Evolutionary conservation across 92 coral and sea anemone genomes (phyloP), one percentile per base, ranked within the genome.

Genomic region (Phenganax subtilis): DNA sequence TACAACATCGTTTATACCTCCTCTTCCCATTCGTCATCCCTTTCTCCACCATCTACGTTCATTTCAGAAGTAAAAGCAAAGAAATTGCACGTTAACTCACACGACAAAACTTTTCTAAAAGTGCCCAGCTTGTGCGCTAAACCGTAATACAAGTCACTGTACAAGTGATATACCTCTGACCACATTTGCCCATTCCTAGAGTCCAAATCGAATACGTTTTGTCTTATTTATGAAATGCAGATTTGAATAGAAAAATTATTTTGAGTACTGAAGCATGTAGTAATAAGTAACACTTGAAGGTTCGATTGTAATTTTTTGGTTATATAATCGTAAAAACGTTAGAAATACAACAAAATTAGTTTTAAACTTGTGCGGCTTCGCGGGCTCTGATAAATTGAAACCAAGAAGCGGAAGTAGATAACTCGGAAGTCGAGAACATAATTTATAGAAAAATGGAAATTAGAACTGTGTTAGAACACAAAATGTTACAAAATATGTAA

Each of bases 1-100:
- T 37, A 0, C 47, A 57, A 7, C 16, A 44, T 80, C 9, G 9
- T 57, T 10, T 61, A 51, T 37, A 91, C 96, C 91, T 91, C 96
- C 76, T 91, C 80, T 27, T 75, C 92, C 96, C 96, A 91, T 28
- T 89, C 92, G 47, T 85, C 92, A 15, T 83, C 83, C 6, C 81
- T 65, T 77, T 86, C 91, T 58, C 28, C 81, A 30, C 81, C 52
- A 57, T 28, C 54, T 27, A 9, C 68, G 10, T 51, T 56, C 81
- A 76, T 76, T 25, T 57, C 47, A 37, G 47, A 37, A 37, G 47
- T 5, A 37, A 37, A 37, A 37, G 47, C 47, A 37, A 37, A 37
- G 47, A 37, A 37, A 37, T 37, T 37, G 2, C 47, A 37, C 47
- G 3, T 2, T 37, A 37, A 37, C 47, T 37, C 47, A 37, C 47